These are phyloP conservation scores for Pluvialis apricaria DNA, from an alignment of 2,113 vertebrate genomes.

Conservation along the genomic window DNA sequence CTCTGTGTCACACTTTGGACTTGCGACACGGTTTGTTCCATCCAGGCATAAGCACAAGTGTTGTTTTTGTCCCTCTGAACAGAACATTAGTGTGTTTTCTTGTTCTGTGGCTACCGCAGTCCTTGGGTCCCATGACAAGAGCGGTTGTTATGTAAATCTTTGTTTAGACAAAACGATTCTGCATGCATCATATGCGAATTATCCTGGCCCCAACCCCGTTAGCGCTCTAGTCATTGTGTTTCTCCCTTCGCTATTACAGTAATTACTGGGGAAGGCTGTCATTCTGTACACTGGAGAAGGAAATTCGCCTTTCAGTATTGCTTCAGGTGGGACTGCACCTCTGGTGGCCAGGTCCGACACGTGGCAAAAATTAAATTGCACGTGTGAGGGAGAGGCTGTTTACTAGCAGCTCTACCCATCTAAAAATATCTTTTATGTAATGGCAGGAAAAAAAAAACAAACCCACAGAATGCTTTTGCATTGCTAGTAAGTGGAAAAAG, in stretches of 20 bases:
- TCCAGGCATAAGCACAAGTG: neutral
- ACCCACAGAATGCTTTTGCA: neutral
- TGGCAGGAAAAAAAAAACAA: neutral
- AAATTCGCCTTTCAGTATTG: neutral
- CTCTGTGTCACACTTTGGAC: neutral
- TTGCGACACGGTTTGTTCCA: neutral
- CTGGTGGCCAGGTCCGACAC: neutral
- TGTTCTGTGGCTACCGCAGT: neutral
- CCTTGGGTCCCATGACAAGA: neutral
- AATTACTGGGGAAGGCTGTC: neutral
- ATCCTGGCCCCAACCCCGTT: neutral
- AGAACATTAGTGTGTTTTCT: neutral
- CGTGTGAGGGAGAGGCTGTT: neutral
- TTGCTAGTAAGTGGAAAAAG: neutral
- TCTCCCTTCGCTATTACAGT: neutral
- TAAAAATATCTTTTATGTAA: neutral
- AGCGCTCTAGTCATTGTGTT: neutral
- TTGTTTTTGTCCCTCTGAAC: neutral
- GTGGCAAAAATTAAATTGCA: neutral
- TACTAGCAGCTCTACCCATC: neutral
- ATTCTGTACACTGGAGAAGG: neutral
- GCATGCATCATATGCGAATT: neutral
- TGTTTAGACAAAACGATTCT: neutral
- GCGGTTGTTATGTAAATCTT: neutral
- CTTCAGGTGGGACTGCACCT: neutral